Percentiles rank a stretch among this genome's conserved stretches.
Conservation (phyloP, 2,797 vertebrate species). For the Tragelaphus eurycerus region DNA sequence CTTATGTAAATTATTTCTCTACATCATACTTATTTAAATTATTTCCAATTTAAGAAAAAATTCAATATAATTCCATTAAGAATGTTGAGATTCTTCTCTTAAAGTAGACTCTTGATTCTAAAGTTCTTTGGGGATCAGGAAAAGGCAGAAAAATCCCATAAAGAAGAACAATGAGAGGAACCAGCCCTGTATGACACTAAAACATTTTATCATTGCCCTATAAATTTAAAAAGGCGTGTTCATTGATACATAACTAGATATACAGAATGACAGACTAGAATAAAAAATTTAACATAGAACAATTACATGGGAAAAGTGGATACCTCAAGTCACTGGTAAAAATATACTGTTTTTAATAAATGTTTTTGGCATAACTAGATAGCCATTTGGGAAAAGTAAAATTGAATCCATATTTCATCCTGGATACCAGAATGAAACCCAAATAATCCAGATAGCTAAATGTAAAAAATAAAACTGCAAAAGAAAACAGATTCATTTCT, state of each 20-base stretch:
- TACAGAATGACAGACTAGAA: background rate
- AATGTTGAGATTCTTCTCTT: background rate
- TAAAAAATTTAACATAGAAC: background rate
- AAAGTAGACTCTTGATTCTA: background rate
- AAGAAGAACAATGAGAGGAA: background rate
- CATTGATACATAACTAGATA: background rate
- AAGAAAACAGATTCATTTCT: background rate
- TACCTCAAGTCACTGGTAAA: background rate
- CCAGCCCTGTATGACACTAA: background rate
- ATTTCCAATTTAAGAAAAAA: background rate
- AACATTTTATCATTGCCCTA: background rate
- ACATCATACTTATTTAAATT: background rate
- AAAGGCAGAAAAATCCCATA: background rate
- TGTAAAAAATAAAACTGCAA: background rate
- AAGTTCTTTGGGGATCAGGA: background rate
- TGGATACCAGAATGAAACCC: background rate
- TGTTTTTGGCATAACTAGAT: background rate
- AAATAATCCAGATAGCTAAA: background rate
- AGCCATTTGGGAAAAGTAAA: background rate
- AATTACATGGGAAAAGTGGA: background rate
- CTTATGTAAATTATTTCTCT: background rate
- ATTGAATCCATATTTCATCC: background rate
- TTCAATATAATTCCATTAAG: background rate
- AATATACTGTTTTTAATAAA: background rate
- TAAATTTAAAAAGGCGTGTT: background rate